Base-by-base conservation (phyloP, 2,888 invertebrate genomes). In the Erebia aethiops region DNA sequence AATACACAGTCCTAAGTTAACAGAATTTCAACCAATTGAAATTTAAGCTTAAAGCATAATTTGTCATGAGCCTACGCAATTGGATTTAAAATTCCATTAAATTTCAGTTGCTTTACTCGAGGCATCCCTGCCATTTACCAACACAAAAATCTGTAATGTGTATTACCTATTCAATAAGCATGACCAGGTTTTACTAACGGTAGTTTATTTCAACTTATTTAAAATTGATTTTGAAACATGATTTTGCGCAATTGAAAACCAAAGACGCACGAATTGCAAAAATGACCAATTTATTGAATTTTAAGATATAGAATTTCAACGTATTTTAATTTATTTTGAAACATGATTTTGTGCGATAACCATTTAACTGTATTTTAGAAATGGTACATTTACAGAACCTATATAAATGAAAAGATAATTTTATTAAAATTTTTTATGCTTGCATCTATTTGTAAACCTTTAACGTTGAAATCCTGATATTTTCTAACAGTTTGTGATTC, bases 1-100 rank as follows among this genome's bases (percentile, higher is more conserved):
- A 76, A 79, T 82, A 83, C 77, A 83, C 78, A 80, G 77, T 73
- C 76, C 74, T 80, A 83, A 81, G 41, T 81, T 80, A 80, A 81
- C 80, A 82, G 72, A 79, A 82, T 81, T 82, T 80, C 81, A 83
- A 80, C 69, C 71, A 64, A 77, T 77, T 81, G 78, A 84, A 81
- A 82, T 84, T 76, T 77, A 81, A 83, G 81, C 81, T 82, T 86
- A 81, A 83, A 82, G 78, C 76, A 73, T 75, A 78, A 72, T 73
- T 76, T 76, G 79, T 83, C 83, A 86, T 83, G 72, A 67, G 56
- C 54, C 54, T 57, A 52, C 41, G 35, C 57, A 41, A 56, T 64
- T n/a, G 46, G 16, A 46, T 54, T 18, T 1, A 57, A 13, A 57
- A 43, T 46, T 43, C 56, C 56, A 41, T 65, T 60, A 16, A 35